Base-by-base conservation (phyloP, 1,140 invertebrate species). In the Zaprionus ornatus region DNA sequence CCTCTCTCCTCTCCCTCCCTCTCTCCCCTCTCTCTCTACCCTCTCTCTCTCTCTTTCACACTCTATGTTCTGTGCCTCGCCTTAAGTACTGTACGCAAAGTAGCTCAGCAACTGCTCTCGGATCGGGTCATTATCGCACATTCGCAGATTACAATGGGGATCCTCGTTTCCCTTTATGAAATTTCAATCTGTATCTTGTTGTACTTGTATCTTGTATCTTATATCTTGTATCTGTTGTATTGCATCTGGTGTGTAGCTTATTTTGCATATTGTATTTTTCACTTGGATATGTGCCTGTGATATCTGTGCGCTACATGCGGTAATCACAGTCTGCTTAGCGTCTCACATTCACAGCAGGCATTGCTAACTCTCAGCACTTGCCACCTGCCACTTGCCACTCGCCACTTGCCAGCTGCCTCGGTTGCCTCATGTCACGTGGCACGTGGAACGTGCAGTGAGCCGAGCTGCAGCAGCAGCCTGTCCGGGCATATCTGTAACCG, bases 221-320 rank as follows among this genome's bases (percentile, higher is more conserved):
- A 21, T 50, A 23, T 19, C 19, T 23, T 13, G 19, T 23, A 50
- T 50, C 45, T 50, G 3, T 50, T 21, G 4, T 7, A 1, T 23
- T 13, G 9, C 3, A 21, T 21, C 17, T 50, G 1, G 2, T 23
- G 15, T 45, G 5, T 7, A 2, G n/a, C 42, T 19, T 50, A 10
- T 50, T 45, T 45, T 45, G 40, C n/a, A 45, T 42, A 42, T 42
- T 42, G 40, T 42, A 42, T 42, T n/a, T 17, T n/a, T n/a, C 17
- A 45, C 40, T 45, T 17, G 40, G 40, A 45, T 23, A 13, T 23
- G 21, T 23, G 29, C 9, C 10, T 32, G 9, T 19, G 17, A 19
- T 48, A 21, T 48, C 10, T 21, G 19, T 48, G 12, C 21, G 45
- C 45, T 13, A 48, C 45, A 48, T 9, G 17, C 19, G 45, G 21